Evolutionary conservation across 2,888 invertebrate genomes (phyloP).

Genomic region (Leptinotarsa juncta): DNA sequence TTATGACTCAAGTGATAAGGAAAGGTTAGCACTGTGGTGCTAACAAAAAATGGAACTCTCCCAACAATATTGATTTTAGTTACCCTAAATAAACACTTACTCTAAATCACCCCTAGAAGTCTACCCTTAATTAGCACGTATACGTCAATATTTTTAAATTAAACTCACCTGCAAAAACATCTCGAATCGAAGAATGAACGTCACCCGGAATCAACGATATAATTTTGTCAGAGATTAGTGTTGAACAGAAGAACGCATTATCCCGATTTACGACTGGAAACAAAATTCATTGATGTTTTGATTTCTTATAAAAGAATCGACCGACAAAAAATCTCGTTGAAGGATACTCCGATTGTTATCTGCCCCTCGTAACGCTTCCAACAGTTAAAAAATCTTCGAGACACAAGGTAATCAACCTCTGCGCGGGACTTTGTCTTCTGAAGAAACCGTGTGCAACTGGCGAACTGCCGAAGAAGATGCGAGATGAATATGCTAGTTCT

Average conservation of each 20-base stretch:
- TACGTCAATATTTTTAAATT: not conserved
- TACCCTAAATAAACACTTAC: too few relatives aligned
- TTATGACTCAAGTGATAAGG: too few relatives aligned
- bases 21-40: too few relatives aligned
- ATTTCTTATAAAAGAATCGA: conserved; percentile 1
- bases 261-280: not conserved
- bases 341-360: conserved; percentile 9
- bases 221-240: not conserved
- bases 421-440: conserved; percentile 35
- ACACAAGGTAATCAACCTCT: conserved; percentile 25
- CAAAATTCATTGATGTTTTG: conserved; percentile 5
- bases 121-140: too few relatives aligned
- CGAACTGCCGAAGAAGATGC: conserved; percentile 47
- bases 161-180: conserved; percentile 2
- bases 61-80: too few relatives aligned
- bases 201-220: not conserved
- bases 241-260: not conserved
- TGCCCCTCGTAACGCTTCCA: conserved; percentile 4
- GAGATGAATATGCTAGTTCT: conserved; percentile 48
- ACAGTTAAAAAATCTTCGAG: conserved; percentile 19
- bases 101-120: too few relatives aligned
- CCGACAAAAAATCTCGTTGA: conserved; percentile 12
- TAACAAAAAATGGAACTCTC: too few relatives aligned
- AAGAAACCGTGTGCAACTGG: conserved; percentile 41
- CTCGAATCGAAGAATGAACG: not conserved